A percentile compares a stretch with the other conserved stretches of the same genome.
phyloP scores from a whole-genome alignment of 2,797 vertebrate species.

The Mallotus villosus region DNA sequence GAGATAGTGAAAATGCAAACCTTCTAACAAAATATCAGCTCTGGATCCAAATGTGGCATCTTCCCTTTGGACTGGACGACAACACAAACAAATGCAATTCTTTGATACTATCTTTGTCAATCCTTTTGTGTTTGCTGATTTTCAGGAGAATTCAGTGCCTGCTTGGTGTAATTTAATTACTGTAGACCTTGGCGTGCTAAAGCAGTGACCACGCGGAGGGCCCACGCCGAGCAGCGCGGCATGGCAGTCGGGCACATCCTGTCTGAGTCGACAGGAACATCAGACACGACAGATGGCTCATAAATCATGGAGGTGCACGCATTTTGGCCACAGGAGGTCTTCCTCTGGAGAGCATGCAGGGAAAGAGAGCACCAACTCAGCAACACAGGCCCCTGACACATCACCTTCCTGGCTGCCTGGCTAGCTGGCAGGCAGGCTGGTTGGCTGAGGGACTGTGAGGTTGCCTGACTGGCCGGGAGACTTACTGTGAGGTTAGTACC shows the following conservation, averaged over 20 bases:
- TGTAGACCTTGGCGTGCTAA: conserved; percentile 71
- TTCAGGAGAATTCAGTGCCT: conserved; percentile 49
- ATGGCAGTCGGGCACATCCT: conserved; percentile 76
- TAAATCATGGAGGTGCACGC: conserved; percentile 77
- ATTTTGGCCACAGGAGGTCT: conserved; percentile 62
- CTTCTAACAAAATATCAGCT: no score
- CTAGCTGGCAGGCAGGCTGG: conserved; percentile 6
- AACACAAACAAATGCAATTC: conserved; percentile 8
- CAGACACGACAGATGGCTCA: conserved; percentile 81
- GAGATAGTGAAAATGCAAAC: neutral
- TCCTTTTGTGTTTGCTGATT: conserved; percentile 32
- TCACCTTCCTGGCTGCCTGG: conserved; percentile 30
- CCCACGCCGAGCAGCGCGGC: conserved; percentile 62
- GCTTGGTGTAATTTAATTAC: conserved; percentile 80
- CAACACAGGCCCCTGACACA: conserved; percentile 50
- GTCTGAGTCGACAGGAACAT: conserved; percentile 74
- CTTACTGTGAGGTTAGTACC: neutral
- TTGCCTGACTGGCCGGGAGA: neutral
- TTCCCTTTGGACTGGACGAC: neutral
- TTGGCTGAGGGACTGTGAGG: no score
- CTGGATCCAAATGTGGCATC: neutral
- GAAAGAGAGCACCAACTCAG: conserved; percentile 43
- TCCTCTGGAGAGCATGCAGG: conserved; percentile 61
- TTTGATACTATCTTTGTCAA: conserved; percentile 33
- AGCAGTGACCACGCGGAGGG: conserved; percentile 62